Evolutionary conservation across 2,113 vertebrate species (phyloP).

Genomic region (Ceyx melanurus): DNA sequence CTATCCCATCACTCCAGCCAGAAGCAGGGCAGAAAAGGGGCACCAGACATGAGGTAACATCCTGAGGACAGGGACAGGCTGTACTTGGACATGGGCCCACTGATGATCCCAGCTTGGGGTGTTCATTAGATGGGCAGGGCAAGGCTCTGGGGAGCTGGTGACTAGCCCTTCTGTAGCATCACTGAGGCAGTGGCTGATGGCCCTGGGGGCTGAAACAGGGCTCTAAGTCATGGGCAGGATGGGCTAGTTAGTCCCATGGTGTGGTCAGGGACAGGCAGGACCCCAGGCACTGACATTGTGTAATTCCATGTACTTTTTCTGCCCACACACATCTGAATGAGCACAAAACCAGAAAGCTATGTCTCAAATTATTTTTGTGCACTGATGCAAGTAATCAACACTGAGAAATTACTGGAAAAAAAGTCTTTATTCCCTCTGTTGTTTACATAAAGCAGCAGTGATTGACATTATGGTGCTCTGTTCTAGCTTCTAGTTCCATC

Average conservation of each 20-base stretch:
- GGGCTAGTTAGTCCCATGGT: accelerated
- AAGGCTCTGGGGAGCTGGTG: background rate
- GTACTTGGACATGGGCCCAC: accelerated
- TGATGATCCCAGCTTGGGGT: accelerated
- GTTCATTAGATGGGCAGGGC: too few species aligned
- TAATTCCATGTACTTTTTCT: background rate
- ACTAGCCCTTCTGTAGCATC: accelerated
- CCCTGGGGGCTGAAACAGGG: background rate
- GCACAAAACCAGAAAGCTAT: background rate
- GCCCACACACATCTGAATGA: background rate
- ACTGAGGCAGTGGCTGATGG: background rate
- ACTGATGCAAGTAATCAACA: background rate
- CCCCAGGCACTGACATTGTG: background rate
- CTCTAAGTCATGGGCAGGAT: background rate
- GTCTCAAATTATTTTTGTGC: background rate
- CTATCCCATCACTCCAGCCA: accelerated
- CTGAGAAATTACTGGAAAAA: background rate
- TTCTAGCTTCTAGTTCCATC: background rate
- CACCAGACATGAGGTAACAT: background rate
- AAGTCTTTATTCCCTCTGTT: background rate
- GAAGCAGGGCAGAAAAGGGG: background rate
- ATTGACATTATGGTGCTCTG: background rate
- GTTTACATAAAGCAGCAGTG: background rate
- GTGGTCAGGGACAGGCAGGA: background rate
- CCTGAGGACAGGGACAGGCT: accelerated